Evolutionary conservation across 2,797 vertebrate species (phyloP).

Genomic region (Gymnoscopelus braueri): DNA sequence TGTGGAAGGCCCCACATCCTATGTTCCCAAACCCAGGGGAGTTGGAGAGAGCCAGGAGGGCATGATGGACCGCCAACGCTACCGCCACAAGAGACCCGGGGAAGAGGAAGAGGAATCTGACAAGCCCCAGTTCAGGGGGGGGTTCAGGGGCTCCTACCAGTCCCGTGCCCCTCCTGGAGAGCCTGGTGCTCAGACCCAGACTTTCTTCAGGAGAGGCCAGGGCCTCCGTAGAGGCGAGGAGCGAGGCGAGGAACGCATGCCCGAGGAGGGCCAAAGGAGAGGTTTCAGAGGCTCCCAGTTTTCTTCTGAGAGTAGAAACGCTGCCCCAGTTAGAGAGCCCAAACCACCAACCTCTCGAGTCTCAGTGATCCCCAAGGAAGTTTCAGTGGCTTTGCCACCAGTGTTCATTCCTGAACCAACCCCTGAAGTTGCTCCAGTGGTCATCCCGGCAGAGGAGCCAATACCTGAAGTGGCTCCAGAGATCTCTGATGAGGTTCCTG

Average conservation of each 20-base stretch:
- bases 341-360: background rate
- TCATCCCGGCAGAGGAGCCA: too few relatives aligned
- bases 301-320: background rate
- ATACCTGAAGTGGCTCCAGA: too few relatives aligned
- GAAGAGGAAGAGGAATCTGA: conserved; percentile 21
- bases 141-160: conserved; percentile 23
- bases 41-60: conserved; percentile 31
- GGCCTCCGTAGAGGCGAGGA: conserved; percentile 14
- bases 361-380: conserved; percentile 7
- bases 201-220: conserved; percentile 13
- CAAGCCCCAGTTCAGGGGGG: conserved; percentile 4
- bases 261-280: conserved; percentile 8
- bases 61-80: conserved; percentile 63
- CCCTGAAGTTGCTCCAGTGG: too few relatives aligned
- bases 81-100: conserved; percentile 69
- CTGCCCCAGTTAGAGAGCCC: conserved; percentile 4
- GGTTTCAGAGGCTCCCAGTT: conserved; percentile 12
- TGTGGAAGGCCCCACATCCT: conserved; percentile 61
- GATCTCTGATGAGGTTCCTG: too few relatives aligned
- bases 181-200: conserved; percentile 10
- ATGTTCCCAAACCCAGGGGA: conserved; percentile 60
- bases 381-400: too few relatives aligned
- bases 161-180: background rate
- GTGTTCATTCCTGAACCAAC: too few relatives aligned
- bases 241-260: background rate